These are phyloP conservation scores for Leucania comma DNA, from an alignment of 2,888 invertebrate genomes.

Conservation along the genomic window DNA sequence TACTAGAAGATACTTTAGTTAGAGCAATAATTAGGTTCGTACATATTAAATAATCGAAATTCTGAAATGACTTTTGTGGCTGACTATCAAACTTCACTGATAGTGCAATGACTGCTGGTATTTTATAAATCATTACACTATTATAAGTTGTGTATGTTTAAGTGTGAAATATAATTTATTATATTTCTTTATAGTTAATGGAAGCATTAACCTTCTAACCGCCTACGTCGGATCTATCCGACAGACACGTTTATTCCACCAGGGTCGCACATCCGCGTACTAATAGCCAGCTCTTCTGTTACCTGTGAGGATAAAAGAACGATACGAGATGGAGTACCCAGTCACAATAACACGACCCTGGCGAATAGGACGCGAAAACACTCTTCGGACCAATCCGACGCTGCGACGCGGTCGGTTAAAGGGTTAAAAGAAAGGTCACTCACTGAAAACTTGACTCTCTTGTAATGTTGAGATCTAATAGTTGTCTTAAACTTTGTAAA, in stretches of 20 bases:
- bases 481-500: constrained; percentile 64
- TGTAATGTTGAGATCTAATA: constrained; percentile 39
- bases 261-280: too few relatives aligned
- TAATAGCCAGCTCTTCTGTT: too few relatives aligned
- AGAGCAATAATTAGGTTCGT: constrained; percentile 17
- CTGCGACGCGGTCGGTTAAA: too few relatives aligned
- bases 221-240: too few relatives aligned
- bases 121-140: constrained; percentile 46
- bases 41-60: neutral
- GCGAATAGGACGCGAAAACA: too few relatives aligned
- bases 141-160: constrained; percentile 52
- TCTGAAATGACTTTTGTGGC: constrained; percentile 31
- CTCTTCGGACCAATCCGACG: too few relatives aligned
- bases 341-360: too few relatives aligned
- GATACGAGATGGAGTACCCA: too few relatives aligned
- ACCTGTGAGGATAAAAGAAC: too few relatives aligned
- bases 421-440: constrained; percentile 28
- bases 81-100: constrained; percentile 46
- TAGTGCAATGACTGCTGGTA: constrained; percentile 55
- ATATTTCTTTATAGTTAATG: constrained; percentile 53
- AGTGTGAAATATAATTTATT: constrained; percentile 55
- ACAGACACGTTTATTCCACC: too few relatives aligned
- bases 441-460: constrained; percentile 24
- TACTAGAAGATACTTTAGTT: constrained; percentile 6
- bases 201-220: constrained; percentile 17